Base-by-base conservation (phyloP, 2,888 invertebrate genomes). In the Tetheella fluctuosa region DNA sequence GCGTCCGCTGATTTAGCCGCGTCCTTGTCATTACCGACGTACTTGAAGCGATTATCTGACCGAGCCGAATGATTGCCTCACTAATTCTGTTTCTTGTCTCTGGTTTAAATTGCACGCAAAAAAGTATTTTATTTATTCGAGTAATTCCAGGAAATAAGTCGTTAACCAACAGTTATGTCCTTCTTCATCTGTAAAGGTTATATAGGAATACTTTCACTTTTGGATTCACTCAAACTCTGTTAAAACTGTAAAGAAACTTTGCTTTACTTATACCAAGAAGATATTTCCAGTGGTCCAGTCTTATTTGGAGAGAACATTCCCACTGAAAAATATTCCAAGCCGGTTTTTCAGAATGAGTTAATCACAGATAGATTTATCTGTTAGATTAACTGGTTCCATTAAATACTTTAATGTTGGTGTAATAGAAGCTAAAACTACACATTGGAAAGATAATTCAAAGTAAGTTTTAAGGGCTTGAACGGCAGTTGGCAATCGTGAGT, bases 11-110 rank as follows among this genome's bases (percentile, higher is more conserved):
- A 81, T 80, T 81, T 78, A 70, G 69, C 63, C 60, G 68, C 74
- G 81, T 80, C 80, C 81, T 84, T 83, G 81, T 81, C 79, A 78
- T 80, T 81, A 79, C 70, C 65, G 68, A 74, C 74, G 77, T 79
- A 77, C 74, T 79, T 77, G 75, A 75, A 65, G 62, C 74, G 73
- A 76, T 80, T 79, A 74, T 74, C 74, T 72, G 64, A 68, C 70
- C 64, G 71, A 70, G 60, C 60, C 67, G 65, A 73, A 63, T 68
- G 64, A 73, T 75, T 70, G 61, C 62, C 54, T 64, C 23, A 42
- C 63, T 58, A 34, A 54, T 64, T 67, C 62, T 56, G 23, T 55
- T 34, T 55, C 34, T 34, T 55, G 20, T 23, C 37, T n/a, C 30
- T 10, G 28, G n/a, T 30, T 54, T 23, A n/a, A 17, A 17, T 20